A percentile compares a stretch with the other conserved stretches of the same genome.
phyloP scores from a whole-genome alignment of 2,888 invertebrate genomes.

The Synanthedon andrenaeformis region DNA sequence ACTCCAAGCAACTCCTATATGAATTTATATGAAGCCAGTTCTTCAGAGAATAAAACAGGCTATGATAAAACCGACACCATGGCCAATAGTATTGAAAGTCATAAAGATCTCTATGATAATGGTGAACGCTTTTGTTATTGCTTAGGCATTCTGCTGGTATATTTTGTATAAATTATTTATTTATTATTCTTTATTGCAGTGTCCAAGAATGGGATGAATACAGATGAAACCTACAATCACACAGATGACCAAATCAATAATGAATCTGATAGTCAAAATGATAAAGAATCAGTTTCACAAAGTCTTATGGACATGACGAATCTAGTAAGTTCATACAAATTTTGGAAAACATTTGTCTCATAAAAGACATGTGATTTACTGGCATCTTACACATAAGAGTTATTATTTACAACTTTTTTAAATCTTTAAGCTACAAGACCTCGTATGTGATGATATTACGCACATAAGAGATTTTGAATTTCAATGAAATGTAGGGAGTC shows the following conservation, averaged over 20 bases:
- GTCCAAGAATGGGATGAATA: constrained; percentile 38
- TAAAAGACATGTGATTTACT: too few relatives aligned
- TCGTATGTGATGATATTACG: too few relatives aligned
- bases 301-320: constrained; percentile 53
- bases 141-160: background rate
- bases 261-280: constrained; percentile 16
- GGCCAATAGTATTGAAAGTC: constrained; percentile 31
- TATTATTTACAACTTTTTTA: too few relatives aligned
- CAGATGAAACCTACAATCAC: constrained; percentile 26
- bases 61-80: constrained; percentile 29
- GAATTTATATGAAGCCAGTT: constrained; percentile 48
- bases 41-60: constrained; percentile 26
- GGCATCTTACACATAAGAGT: too few relatives aligned
- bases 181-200: constrained; percentile 22
- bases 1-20: constrained; percentile 56
- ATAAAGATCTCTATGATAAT: constrained; percentile 32
- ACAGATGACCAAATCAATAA: constrained; percentile 15
- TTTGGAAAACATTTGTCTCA: background rate
- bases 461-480: too few relatives aligned
- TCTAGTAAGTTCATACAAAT: constrained; percentile 33
- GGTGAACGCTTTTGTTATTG: constrained; percentile 24
- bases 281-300: constrained; percentile 41
- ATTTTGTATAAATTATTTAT: background rate
- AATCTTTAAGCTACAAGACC: too few relatives aligned
- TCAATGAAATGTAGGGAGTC: too few relatives aligned